Conservation (phyloP, 2,113 vertebrate species). For the Notechis scutatus region DNA sequence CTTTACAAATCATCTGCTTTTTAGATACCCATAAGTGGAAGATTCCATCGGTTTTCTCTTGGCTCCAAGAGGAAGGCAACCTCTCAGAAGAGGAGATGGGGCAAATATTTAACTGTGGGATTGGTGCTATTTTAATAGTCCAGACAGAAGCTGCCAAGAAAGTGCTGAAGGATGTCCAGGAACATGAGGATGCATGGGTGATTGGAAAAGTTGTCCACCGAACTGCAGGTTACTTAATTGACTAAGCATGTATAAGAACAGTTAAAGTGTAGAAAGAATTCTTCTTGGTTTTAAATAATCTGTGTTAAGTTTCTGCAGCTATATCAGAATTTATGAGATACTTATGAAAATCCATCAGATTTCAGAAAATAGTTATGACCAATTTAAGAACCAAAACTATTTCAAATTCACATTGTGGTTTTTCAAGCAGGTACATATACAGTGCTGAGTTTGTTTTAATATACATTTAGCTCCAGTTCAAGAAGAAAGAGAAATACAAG, state of each 20-base stretch:
- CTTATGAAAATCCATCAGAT: background rate
- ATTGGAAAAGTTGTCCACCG: slow-evolving; percentile 73
- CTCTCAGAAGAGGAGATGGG: slow-evolving; percentile 82
- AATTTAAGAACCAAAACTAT: background rate
- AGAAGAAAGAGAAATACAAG: background rate
- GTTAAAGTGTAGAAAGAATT: background rate
- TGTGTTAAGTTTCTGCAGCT: background rate
- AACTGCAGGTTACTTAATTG: slow-evolving; percentile 68
- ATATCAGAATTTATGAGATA: background rate
- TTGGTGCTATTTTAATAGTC: slow-evolving; percentile 79
- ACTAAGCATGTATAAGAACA: background rate
- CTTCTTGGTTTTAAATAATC: background rate
- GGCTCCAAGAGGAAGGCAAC: slow-evolving; percentile 79
- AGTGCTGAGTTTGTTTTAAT: background rate
- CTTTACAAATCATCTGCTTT: slow-evolving; percentile 6
- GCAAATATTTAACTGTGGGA: slow-evolving; percentile 83
- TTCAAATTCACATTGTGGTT: background rate
- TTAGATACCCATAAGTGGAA: slow-evolving; percentile 82
- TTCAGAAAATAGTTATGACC: background rate
- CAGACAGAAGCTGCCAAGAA: slow-evolving; percentile 70
- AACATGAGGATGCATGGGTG: slow-evolving; percentile 79
- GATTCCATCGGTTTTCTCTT: slow-evolving; percentile 81
- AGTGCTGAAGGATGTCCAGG: slow-evolving; percentile 74
- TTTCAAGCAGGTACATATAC: background rate
- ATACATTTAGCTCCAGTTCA: background rate